Conservation (phyloP, 2,113 vertebrate species). For the Coracopsis vasa region DNA sequence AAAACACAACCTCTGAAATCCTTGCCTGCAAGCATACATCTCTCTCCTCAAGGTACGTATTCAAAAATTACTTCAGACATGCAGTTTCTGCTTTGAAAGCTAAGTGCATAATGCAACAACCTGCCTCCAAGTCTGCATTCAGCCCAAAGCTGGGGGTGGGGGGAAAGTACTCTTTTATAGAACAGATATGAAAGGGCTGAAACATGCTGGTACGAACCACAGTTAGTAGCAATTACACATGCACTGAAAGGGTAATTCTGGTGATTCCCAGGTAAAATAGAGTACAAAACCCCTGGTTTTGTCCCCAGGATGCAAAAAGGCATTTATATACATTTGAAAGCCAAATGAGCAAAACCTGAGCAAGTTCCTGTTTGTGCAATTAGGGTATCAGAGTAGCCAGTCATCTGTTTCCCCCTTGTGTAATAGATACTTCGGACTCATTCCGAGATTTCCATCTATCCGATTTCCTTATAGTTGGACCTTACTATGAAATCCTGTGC, state of each 20-base stretch:
- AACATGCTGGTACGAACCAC: background rate
- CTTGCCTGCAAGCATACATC: background rate
- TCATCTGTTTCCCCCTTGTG: background rate
- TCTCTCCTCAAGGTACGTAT: background rate
- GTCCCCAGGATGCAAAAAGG: background rate
- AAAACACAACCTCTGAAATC: background rate
- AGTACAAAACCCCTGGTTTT: background rate
- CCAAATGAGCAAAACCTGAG: background rate
- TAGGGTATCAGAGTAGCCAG: background rate
- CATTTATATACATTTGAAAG: background rate
- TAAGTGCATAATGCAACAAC: background rate
- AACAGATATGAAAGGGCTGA: background rate
- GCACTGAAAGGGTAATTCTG: background rate
- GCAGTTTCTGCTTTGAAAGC: background rate
- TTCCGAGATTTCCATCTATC: background rate
- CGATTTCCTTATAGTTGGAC: background rate
- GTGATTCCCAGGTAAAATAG: background rate
- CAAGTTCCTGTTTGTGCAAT: background rate
- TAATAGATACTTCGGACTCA: background rate
- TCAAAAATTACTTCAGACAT: background rate
- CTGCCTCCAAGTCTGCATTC: background rate
- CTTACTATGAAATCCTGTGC: background rate
- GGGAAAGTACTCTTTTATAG: background rate
- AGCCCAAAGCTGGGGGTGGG: background rate
- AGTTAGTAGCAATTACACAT: background rate